Base-by-base conservation (phyloP, 30 jellyfish, hydroid and myxozoan genomes). In the Cassiopea andromeda region DNA sequence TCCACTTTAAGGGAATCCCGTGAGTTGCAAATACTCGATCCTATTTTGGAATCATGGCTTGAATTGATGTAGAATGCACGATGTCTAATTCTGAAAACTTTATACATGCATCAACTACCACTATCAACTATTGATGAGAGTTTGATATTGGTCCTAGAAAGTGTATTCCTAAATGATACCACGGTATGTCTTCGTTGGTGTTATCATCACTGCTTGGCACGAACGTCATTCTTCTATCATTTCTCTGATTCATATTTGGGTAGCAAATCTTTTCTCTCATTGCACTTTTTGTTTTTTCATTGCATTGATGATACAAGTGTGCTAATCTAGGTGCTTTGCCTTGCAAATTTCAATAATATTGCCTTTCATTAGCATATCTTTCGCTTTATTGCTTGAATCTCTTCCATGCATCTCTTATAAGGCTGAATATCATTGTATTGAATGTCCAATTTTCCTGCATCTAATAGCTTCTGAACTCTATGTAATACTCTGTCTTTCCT, bases 111-210 rank as follows among this genome's bases (percentile, higher is more conserved):
- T 87, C 98, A 48, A 87, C 80, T 14, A 87, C 83, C 13, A 80
- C 93, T 19, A 85, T n/a, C 49, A 85, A 76, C 75, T 79, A 87
- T 68, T 70, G 83, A 17, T 81, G 89, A 4, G 94, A 58, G 82
- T 91, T 68, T 44, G 97, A 93, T 13, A 86, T 67, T 10, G 93
- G 94, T 76, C 98, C 93, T 47, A 80, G 89, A 80, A 85, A 92
- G 88, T 84, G 92, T 48, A 85, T 81, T 45, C 81, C 85, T 43
- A 92, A 90, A 43, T 81, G 68, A 58, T 92, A 75, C 94, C 98
- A 92, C 17, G 85, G 87, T n/a, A 70, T 54, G 61, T 60, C 27
- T 83, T 77, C 2, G 86, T 18, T 73, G 82, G 88, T 57, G 97
- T 86, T 75, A 76, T 71, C 85, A 75, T 80, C 78, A 80, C 85